Evolutionary conservation across 2,113 vertebrate genomes (phyloP), one percentile per base, ranked within the genome.

Genomic region (Nematolebias whitei): DNA sequence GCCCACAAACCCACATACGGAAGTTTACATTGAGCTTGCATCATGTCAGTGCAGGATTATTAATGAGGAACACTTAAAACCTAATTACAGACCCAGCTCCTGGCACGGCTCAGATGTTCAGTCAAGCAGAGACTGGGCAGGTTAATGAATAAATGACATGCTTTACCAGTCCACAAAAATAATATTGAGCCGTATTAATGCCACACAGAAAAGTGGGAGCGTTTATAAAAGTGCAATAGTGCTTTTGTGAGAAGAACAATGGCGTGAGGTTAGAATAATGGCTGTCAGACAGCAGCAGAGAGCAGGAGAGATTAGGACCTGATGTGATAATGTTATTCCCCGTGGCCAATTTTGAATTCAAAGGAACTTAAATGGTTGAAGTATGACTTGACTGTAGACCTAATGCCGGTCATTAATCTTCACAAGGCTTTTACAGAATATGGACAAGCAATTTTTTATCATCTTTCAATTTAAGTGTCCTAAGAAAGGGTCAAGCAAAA

Each of bases 101-200:
- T 59, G 57, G 50, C 49, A 61, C 9, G 56, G 57, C 77, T 71
- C 43, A 2, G 63, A 50, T 79, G 54, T 71, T 71, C 54, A 60
- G 63, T 48, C 68, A 53, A 57, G 41, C 35, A 61, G 69, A 60
- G 72, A 56, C 52, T 74, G 77, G 51, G 47, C 74, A 70, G 71
- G 78, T 88, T 65, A 79, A 92, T 88, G 84, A 90, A 87, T 85
- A 78, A 87, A 80, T 83, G 84, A 82, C 73, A 80, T 11, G 75
- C 80, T 87, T 74, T 75, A 71, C 76, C 49, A 66, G 69, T 66
- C 61, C 35, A 50, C 68, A 55, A 82, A 52, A 85, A 86, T 78
- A 87, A 87, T 74, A 76, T 58, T 52, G 59, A 23, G 47, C 67
- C 64, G 71, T 62, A 72, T 83, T 82, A 68, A 76, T 73, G 62